phyloP scores from a whole-genome alignment of 2,888 invertebrate species.

The Zelleria hepariella region DNA sequence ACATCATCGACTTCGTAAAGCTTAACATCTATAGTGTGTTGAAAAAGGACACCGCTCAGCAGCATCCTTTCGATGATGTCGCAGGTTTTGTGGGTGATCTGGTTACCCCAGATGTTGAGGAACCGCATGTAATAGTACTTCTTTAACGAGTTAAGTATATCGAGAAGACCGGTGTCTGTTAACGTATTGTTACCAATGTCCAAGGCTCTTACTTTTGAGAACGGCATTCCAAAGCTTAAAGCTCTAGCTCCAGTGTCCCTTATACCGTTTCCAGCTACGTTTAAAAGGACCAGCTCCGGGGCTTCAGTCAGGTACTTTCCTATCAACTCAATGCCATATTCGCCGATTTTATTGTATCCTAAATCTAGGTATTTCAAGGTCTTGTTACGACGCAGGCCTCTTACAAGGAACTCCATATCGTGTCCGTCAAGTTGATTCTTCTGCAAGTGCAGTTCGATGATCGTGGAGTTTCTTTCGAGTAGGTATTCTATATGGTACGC shows the following conservation, averaged over 20 bases:
- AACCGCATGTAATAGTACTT: constrained; percentile 56
- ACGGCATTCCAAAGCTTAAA: constrained; percentile 68
- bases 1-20: constrained; percentile 45
- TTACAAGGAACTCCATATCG: constrained; percentile 69
- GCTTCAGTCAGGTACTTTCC: constrained; percentile 63
- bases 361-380: constrained; percentile 72
- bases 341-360: constrained; percentile 72
- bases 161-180: constrained; percentile 61
- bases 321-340: constrained; percentile 69
- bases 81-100: constrained; percentile 49
- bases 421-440: constrained; percentile 74
- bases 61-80: constrained; percentile 50
- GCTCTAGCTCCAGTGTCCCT: constrained; percentile 70
- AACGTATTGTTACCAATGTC: constrained; percentile 73
- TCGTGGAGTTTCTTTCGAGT: constrained; percentile 42
- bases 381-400: constrained; percentile 62
- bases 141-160: constrained; percentile 69
- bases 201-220: constrained; percentile 68
- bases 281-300: constrained; percentile 62
- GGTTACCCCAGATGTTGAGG: constrained; percentile 57
- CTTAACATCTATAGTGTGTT: constrained; percentile 48
- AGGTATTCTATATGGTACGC: constrained; percentile 63
- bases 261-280: constrained; percentile 71
- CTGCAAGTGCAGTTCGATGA: constrained; percentile 71
- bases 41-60: constrained; percentile 38